Evolutionary conservation across 2,113 vertebrate species (phyloP).

Genomic region (Atractosteus spatula): DNA sequence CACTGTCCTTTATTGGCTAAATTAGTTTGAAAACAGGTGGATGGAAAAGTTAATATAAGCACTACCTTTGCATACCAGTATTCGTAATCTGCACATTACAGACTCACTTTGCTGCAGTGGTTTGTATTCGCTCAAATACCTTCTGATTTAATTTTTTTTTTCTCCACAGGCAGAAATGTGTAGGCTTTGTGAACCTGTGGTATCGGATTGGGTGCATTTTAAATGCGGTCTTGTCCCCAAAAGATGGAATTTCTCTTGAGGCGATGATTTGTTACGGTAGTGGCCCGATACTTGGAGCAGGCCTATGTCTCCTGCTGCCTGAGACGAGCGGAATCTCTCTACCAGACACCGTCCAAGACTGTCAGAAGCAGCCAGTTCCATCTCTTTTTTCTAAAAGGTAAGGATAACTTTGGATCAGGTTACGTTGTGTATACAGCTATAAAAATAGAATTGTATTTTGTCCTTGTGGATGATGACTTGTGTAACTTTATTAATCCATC

Average conservation of each 20-base stretch:
- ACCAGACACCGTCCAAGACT: conserved; percentile 60
- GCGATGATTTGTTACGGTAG: conserved; percentile 62
- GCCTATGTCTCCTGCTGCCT: conserved; percentile 55
- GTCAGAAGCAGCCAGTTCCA: conserved; percentile 40
- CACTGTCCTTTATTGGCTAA: no score
- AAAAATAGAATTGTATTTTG: no score
- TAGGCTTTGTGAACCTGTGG: conserved; percentile 53
- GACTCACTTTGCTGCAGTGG: not conserved
- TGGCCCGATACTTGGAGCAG: conserved; percentile 56
- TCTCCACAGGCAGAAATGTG: conserved; percentile 55
- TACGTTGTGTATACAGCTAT: no score
- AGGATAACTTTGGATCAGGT: no score
- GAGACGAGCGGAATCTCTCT: conserved; percentile 59
- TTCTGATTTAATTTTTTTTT: not conserved
- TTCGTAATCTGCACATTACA: not conserved
- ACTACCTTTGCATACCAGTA: not conserved
- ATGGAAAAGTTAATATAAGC: no score
- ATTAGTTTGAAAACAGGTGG: no score
- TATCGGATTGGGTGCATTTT: conserved; percentile 54
- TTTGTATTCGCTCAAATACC: not conserved
- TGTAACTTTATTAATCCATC: no score
- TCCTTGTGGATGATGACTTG: no score
- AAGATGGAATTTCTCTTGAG: conserved; percentile 48
- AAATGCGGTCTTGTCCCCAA: conserved; percentile 45
- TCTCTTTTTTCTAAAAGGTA: no score